Conservation (phyloP, 2,113 vertebrate genomes). For the Jaculus jaculus region DNA sequence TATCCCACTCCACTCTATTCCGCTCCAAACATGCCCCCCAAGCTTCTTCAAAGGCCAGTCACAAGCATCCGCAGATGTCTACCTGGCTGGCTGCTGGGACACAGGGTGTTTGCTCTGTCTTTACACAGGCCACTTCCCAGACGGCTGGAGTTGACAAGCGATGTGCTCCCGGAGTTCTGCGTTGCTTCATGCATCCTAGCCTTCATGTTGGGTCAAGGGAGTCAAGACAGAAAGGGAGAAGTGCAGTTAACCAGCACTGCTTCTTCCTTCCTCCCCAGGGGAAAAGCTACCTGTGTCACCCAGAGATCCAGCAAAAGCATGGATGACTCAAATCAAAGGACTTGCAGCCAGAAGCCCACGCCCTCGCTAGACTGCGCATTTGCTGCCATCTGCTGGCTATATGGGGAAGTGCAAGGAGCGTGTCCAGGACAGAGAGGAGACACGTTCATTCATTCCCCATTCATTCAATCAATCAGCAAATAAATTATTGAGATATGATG, state of each 20-base stretch:
- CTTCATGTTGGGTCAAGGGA: neutral
- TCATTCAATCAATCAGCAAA: neutral
- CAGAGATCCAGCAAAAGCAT: neutral
- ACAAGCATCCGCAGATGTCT: neutral
- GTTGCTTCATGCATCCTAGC: neutral
- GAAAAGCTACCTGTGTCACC: constrained; percentile 49
- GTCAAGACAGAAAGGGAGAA: neutral
- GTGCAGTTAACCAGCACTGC: neutral
- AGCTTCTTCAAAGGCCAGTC: neutral
- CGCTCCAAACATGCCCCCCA: neutral
- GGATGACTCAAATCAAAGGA: rapidly evolving
- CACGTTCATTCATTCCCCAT: neutral
- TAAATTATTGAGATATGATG: neutral
- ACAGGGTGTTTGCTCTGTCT: rapidly evolving
- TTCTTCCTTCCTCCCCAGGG: neutral
- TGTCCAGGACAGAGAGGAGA: neutral
- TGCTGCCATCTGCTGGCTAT: constrained; percentile 80
- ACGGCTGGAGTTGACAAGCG: neutral
- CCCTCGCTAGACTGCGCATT: constrained; percentile 72
- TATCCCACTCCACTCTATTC: neutral
- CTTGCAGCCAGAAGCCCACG: rapidly evolving
- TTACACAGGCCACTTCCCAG: neutral
- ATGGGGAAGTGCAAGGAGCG: neutral
- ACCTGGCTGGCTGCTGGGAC: neutral
- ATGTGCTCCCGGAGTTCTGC: neutral